Evolutionary conservation across 1,140 invertebrate genomes (phyloP).

Genomic region (Lanistes nyassanus): DNA sequence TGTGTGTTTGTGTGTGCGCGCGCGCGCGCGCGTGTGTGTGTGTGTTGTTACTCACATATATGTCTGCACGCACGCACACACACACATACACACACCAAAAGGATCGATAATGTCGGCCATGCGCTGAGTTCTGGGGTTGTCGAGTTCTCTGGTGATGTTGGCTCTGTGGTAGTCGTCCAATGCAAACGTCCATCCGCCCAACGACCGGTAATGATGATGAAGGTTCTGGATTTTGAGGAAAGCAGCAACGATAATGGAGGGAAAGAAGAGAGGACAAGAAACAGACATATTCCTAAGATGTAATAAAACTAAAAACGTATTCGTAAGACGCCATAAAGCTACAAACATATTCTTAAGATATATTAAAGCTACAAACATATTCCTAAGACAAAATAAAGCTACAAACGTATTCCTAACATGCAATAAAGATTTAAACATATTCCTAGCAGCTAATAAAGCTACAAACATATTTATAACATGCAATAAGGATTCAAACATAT

Average conservation of each 20-base stretch:
- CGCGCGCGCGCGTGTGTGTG: too few relatives aligned
- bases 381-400: too few relatives aligned
- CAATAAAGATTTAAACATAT: too few relatives aligned
- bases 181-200: constrained; percentile 59
- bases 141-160: constrained; percentile 48
- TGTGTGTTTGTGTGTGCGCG: too few relatives aligned
- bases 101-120: constrained; percentile 47
- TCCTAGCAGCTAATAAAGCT: too few relatives aligned
- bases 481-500: too few relatives aligned
- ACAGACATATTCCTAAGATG: too few relatives aligned
- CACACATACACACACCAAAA: not conserved
- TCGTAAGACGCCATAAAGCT: not conserved
- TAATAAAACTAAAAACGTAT: not conserved
- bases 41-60: not conserved
- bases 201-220: constrained; percentile 57
- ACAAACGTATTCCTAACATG: too few relatives aligned
- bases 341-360: too few relatives aligned
- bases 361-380: too few relatives aligned
- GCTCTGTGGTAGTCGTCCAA: constrained; percentile 51
- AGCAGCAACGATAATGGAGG: not conserved
- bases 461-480: too few relatives aligned
- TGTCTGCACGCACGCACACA: not conserved
- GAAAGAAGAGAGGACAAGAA: not conserved
- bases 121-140: constrained; percentile 43
- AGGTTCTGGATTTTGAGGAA: constrained; percentile 52